These are phyloP conservation scores for Drosophila peninsularis DNA, from an alignment of 2,888 invertebrate species.

Conservation along the genomic window DNA sequence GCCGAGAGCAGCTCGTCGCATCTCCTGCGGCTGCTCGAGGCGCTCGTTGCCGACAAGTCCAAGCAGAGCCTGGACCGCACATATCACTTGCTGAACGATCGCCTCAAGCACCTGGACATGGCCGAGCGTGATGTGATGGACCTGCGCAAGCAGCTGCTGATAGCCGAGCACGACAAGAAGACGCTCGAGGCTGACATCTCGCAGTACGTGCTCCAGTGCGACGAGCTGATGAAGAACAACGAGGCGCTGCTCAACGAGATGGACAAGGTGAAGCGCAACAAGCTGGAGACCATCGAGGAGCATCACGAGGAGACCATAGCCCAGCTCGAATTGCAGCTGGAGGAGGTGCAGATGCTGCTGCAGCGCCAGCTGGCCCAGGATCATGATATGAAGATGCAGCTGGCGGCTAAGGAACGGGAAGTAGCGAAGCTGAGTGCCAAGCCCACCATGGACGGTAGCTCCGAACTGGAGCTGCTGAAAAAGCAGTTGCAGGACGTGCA, in stretches of 20 bases:
- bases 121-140: slow-evolving; percentile 84
- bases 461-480: neutral
- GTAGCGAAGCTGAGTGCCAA: slow-evolving; percentile 57
- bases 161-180: slow-evolving; percentile 86
- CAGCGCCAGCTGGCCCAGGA: slow-evolving; percentile 39
- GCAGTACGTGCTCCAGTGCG: slow-evolving; percentile 87
- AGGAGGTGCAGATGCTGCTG: slow-evolving; percentile 84
- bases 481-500: neutral
- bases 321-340: slow-evolving; percentile 88
- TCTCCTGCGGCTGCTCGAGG: slow-evolving; percentile 68
- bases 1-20: slow-evolving; percentile 61
- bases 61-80: slow-evolving; percentile 73
- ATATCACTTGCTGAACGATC: slow-evolving; percentile 86
- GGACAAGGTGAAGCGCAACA: slow-evolving; percentile 86
- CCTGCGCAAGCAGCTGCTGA: slow-evolving; percentile 84
- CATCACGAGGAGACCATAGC: slow-evolving; percentile 89
- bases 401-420: slow-evolving; percentile 67
- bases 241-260: slow-evolving; percentile 89
- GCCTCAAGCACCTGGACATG: slow-evolving; percentile 85
- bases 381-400: slow-evolving; percentile 73
- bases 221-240: slow-evolving; percentile 89
- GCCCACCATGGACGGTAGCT: neutral
- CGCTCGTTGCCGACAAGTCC: slow-evolving; percentile 42
- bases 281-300: slow-evolving; percentile 89
- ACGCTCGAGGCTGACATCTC: slow-evolving; percentile 85